Base-by-base conservation (phyloP, 2,113 vertebrate species). In the Petromus typicus region DNA sequence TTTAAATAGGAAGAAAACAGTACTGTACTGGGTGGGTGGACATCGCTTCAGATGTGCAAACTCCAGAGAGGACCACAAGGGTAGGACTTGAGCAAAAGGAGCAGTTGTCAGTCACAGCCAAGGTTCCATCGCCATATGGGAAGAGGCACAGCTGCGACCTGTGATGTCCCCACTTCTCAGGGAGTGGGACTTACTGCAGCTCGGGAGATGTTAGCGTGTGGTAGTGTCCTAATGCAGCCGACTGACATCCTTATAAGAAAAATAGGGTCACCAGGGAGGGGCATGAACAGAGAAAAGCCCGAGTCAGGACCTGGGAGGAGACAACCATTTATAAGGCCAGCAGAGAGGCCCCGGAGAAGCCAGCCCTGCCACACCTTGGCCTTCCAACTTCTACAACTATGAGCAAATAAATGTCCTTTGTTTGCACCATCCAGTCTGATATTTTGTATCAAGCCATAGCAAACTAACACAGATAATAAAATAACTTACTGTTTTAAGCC, bases 1-100 rank as follows among this genome's bases (percentile, higher is more conserved):
- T 93, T 97, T 51, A 88, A 67, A 93, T 80, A 57, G 84, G 73
- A 76, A 88, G 86, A 57, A 96, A 87, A 87, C 84, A 18, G 69
- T 78, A 93, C 87, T 45, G 59, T 27, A 25, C 45, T 43, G 86
- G 89, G 56, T 4, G 43, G 66, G 78, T 92, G 85, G 61, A 7
- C 16, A 71, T 45, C 5, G 64, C 2, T 2, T 57, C n/a, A 63
- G 27, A 18, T 25, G 78, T 84, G 14, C 71, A 11, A 84, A 43
- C 13, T n/a, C 93, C 57, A 76, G 67, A 30, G 34, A n/a, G 59
- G 56, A 82, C 69, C 66, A 61, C 27, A 79, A 27, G n/a, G 3
- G 12, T 61, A 78, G 87, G 90, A 17, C 37, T 20, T 73, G 88
- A 91, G 91, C 84, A 81, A 83, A 54, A 89, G 88, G 82, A 89